phyloP scores from a whole-genome alignment of 1,140 invertebrate species.

The Drosophila teissieri region DNA sequence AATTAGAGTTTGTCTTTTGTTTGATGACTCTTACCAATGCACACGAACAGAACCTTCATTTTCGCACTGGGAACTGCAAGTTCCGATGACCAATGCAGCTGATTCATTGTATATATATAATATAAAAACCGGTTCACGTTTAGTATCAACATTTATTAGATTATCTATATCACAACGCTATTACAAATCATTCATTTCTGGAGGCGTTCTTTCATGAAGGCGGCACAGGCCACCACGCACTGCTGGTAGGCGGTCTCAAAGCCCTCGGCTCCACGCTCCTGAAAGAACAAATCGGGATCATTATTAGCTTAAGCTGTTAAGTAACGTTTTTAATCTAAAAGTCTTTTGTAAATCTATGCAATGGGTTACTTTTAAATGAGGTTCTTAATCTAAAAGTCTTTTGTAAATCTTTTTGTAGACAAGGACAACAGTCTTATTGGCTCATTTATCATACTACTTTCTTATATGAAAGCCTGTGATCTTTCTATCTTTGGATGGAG shows the following conservation, averaged over 20 bases:
- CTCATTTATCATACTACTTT: too few species aligned
- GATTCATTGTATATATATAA: conserved; percentile 19
- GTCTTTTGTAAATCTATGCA: too few species aligned
- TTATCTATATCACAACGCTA: conserved; percentile 27
- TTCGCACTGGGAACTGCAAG: conserved; percentile 20
- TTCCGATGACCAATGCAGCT: conserved; percentile 16
- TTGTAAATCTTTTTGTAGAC: too few species aligned
- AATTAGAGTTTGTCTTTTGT: conserved; percentile 3
- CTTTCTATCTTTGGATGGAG: too few species aligned
- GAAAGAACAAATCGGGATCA: conserved; percentile 59
- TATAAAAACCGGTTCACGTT: conserved; percentile 39
- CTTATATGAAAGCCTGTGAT: too few species aligned
- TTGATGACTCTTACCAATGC: conserved; percentile 62
- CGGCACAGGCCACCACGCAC: conserved; percentile 88
- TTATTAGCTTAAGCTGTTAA: not conserved
- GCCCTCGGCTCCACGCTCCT: conserved; percentile 87
- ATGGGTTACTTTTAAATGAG: too few species aligned
- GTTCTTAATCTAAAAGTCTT: too few species aligned
- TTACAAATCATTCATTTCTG: conserved; percentile 30
- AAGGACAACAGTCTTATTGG: too few species aligned
- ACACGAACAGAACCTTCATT: conserved; percentile 77
- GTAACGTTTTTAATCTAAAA: too few species aligned
- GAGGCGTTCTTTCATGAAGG: conserved; percentile 87
- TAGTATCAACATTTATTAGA: conserved; percentile 31
- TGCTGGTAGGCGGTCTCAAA: conserved; percentile 91